A percentile compares a stretch with the other conserved stretches of the same genome.
Conservation (phyloP, 2,888 invertebrate genomes). For the Athripsodes cinereus region DNA sequence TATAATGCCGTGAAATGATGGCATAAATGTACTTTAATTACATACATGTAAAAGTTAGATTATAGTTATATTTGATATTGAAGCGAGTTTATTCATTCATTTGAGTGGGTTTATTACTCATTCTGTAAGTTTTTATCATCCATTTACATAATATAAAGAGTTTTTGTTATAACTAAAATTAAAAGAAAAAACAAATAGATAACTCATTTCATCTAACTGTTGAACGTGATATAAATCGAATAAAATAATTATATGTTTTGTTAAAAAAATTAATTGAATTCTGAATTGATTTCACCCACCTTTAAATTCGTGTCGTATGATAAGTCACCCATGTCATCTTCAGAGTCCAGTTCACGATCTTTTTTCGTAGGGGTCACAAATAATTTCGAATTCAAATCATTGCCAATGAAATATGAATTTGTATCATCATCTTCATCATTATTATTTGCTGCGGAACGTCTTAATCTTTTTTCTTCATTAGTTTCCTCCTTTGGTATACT, state of each 20-base stretch:
- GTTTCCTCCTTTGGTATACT: not conserved
- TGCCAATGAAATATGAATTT: not conserved
- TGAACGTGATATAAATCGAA: too few species aligned
- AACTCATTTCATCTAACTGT: too few species aligned
- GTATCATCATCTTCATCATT: not conserved
- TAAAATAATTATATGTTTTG: not conserved
- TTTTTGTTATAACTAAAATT: too few species aligned
- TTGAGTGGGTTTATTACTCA: too few species aligned
- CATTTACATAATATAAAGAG: too few species aligned
- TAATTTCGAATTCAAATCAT: not conserved
- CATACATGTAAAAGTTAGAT: too few species aligned
- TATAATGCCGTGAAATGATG: too few species aligned
- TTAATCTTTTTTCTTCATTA: not conserved
- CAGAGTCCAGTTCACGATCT: slow-evolving; percentile 25
- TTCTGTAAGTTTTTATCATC: too few species aligned
- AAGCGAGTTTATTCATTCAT: too few species aligned
- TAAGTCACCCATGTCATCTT: slow-evolving; percentile 27
- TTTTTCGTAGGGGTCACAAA: slow-evolving; percentile 12
- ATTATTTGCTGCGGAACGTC: not conserved
- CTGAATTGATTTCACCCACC: not conserved
- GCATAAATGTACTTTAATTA: too few species aligned
- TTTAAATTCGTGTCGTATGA: slow-evolving; percentile 18
- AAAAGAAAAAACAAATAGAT: too few species aligned
- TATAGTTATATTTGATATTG: too few species aligned
- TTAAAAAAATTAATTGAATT: not conserved